A percentile compares a stretch with the other conserved stretches of the same genome.
These are phyloP conservation scores for Stichopus horrens DNA, from an alignment of 53 echinoderm and acorn worm species.

Conservation along the genomic window DNA sequence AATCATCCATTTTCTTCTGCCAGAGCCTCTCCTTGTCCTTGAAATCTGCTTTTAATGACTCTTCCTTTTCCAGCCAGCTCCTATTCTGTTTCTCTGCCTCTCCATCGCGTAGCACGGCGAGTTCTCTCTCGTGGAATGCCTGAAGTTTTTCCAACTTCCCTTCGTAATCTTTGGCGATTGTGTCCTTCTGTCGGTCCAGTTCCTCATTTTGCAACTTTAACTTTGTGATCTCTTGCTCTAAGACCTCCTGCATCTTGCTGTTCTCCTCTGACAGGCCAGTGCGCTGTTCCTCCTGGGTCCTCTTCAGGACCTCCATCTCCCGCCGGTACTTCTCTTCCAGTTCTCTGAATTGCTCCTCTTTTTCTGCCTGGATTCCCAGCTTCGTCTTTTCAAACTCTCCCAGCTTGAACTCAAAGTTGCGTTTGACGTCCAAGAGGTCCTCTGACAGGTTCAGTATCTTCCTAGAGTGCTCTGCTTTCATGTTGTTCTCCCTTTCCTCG, in stretches of 20 bases:
- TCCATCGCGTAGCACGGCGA: slow-evolving; percentile 69
- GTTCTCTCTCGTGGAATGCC: slow-evolving; percentile 90
- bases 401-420: slow-evolving; percentile 79
- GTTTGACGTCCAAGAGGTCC: slow-evolving; percentile 78
- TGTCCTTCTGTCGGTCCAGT: slow-evolving; percentile 67
- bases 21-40: slow-evolving; percentile 76
- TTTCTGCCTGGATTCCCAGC: slow-evolving; percentile 64
- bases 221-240: slow-evolving; percentile 66
- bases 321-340: slow-evolving; percentile 61
- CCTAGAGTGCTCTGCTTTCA: slow-evolving; percentile 85
- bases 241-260: slow-evolving; percentile 55
- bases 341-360: slow-evolving; percentile 53
- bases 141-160: slow-evolving; percentile 83
- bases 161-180: slow-evolving; percentile 82
- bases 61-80: slow-evolving; percentile 82
- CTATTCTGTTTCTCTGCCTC: slow-evolving; percentile 62
- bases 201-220: slow-evolving; percentile 63
- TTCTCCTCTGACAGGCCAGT: slow-evolving; percentile 66
- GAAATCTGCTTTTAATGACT: slow-evolving; percentile 61
- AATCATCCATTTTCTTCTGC: slow-evolving; percentile 68
- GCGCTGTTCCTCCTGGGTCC: slow-evolving; percentile 51
- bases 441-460: slow-evolving; percentile 82
- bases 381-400: slow-evolving; percentile 80
- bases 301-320: slow-evolving; percentile 67
- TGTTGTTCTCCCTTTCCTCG: slow-evolving; percentile 59